Base-by-base conservation (phyloP, 2,113 vertebrate species). In the Monarcha castaneiventris region DNA sequence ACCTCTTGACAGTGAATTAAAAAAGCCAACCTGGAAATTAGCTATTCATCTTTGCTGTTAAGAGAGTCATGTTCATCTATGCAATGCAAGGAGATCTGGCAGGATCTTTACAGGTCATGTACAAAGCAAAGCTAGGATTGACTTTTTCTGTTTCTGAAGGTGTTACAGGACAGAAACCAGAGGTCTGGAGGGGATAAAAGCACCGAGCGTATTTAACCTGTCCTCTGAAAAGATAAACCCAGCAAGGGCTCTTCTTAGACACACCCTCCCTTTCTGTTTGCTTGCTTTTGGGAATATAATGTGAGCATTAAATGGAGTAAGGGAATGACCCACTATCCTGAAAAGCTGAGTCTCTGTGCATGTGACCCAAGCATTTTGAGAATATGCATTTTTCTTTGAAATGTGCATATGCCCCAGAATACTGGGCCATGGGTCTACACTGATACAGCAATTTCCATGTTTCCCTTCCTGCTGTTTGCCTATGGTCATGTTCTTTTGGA, bases 131-230 rank as follows among this genome's bases (percentile, higher is more conserved):
- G 51, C 67, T 56, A 67, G 75, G 43, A 77, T 67, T 93, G 51
- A 82, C 67, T 89, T 89, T 76, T 94, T 75, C 48, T 55, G 61
- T 92, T 91, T 93, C 74, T 32, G 58, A 54, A 93, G 82, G 64
- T 89, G 39, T 74, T 93, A 86, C 83, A 93, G 84, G 78, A 74
- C 66, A 88, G 69, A 95, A 94, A 61, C 10, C 37, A 86, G 61
- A 89, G 66, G 73, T 93, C 73, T 93, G 48, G 69, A 89, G n/a
- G 46, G 33, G 56, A 56, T 81, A 87, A 94, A 96, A 89, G 82
- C 54, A 81, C 29, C 25, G 32, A 85, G 14, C 30, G 21, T 73
- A 37, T 89, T 87, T 89, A 84, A 59, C 30, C 25, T 43, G 29
- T 66, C 35, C 39, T 72, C 51, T 74, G 49, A 79, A 89, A 87